Evolutionary conservation across 2,888 invertebrate genomes (phyloP).

Genomic region (Pteria penguin): DNA sequence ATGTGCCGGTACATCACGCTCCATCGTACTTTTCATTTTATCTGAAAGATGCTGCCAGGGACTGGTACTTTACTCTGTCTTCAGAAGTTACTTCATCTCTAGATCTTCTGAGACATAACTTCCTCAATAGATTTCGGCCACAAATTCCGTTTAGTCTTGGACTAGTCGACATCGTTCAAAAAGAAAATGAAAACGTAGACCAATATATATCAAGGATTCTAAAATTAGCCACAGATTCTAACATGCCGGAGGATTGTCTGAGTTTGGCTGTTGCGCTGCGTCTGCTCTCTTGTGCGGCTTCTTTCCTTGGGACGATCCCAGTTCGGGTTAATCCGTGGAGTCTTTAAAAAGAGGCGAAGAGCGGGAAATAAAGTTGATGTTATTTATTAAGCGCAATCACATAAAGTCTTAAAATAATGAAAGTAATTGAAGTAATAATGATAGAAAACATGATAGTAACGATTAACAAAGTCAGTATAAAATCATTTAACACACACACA

Average conservation of each 20-base stretch:
- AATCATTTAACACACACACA: no score
- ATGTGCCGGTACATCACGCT: background rate
- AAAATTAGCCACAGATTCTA: background rate
- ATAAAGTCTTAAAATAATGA: no score
- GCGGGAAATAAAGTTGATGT: no score
- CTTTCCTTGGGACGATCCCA: no score
- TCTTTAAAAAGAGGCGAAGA: no score
- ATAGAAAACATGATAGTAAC: no score
- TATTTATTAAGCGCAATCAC: no score
- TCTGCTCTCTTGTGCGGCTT: no score
- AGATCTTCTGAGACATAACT: background rate
- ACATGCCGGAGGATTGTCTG: conserved; percentile 14
- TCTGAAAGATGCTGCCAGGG: conserved; percentile 5
- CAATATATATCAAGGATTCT: conserved; percentile 2
- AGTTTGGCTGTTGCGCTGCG: no score
- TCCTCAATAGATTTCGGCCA: conserved; percentile 6
- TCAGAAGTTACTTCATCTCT: background rate
- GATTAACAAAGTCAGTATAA: no score
- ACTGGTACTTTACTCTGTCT: conserved; percentile 6
- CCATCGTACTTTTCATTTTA: background rate
- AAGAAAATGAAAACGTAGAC: background rate
- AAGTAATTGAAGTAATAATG: no score
- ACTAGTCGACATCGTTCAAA: background rate
- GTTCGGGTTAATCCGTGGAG: no score
- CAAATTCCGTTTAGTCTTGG: background rate